phyloP scores from a whole-genome alignment of 2,888 invertebrate genomes.

The Branchipolynoe longqiensis region DNA sequence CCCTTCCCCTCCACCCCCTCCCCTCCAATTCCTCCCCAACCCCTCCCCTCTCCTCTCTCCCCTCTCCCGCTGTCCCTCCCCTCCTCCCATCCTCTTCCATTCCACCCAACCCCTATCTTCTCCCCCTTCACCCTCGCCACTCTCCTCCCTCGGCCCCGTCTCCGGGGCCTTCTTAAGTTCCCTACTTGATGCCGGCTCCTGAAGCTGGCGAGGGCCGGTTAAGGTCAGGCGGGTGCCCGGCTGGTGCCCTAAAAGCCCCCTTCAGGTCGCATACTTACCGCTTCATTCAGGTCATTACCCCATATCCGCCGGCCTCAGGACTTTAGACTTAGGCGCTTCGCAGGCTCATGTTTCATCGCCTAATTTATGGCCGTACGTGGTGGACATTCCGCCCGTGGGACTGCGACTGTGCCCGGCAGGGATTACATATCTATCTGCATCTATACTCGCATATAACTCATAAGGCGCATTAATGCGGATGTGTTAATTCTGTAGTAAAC shows the following conservation, averaged over 20 bases:
- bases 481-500: no score
- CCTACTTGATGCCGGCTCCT: not conserved
- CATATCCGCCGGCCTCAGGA: not conserved
- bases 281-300: slow-evolving; percentile 39
- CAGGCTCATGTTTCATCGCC: no score
- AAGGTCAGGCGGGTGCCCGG: not conserved
- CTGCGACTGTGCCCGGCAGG: no score
- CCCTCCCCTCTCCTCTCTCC: not conserved
- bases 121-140: not conserved
- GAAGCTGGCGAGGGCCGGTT: not conserved
- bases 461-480: no score
- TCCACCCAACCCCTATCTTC: not conserved
- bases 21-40: not conserved
- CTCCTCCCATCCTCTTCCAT: not conserved
- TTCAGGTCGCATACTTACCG: slow-evolving; percentile 12
- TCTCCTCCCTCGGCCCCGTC: not conserved
- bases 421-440: no score
- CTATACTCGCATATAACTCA: no score
- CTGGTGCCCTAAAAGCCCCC: slow-evolving; percentile 2
- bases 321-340: no score
- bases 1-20: not conserved
- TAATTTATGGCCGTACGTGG: no score
- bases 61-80: not conserved
- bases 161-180: slow-evolving; percentile 18
- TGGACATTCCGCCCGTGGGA: no score